Percentiles rank a stretch among this genome's conserved stretches.
phyloP scores from a whole-genome alignment of 1,140 invertebrate species.

The Laupala kohalensis region DNA sequence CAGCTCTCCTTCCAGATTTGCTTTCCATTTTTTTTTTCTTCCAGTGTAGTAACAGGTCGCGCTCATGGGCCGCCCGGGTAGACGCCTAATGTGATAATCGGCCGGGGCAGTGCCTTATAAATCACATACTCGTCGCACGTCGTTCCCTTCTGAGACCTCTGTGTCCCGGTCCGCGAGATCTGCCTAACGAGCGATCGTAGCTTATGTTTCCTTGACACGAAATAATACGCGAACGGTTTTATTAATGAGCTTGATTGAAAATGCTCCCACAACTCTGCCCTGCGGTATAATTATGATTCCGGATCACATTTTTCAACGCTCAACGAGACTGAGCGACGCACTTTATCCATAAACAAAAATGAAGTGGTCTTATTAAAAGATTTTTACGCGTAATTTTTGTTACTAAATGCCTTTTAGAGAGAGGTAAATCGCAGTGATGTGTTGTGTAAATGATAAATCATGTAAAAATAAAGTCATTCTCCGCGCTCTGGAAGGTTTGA shows the following conservation, averaged over 20 bases:
- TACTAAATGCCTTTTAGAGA: neutral
- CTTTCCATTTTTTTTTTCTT: neutral
- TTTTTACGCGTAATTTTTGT: neutral
- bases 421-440: neutral
- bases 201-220: neutral
- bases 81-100: neutral
- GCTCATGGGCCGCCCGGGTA: neutral
- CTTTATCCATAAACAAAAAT: neutral
- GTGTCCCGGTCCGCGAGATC: neutral
- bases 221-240: neutral
- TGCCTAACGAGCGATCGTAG: neutral
- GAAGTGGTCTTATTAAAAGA: neutral
- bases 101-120: neutral
- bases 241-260: neutral
- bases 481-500: no score
- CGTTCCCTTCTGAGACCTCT: neutral
- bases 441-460: neutral
- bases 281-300: neutral
- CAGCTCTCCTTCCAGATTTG: no score
- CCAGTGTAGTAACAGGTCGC: neutral
- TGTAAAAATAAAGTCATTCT: neutral
- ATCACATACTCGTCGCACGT: neutral
- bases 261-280: neutral
- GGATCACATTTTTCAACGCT: neutral
- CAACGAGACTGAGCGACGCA: neutral